Evolutionary conservation across 2,113 vertebrate species (phyloP).

Genomic region (Sisor rabdophorus): DNA sequence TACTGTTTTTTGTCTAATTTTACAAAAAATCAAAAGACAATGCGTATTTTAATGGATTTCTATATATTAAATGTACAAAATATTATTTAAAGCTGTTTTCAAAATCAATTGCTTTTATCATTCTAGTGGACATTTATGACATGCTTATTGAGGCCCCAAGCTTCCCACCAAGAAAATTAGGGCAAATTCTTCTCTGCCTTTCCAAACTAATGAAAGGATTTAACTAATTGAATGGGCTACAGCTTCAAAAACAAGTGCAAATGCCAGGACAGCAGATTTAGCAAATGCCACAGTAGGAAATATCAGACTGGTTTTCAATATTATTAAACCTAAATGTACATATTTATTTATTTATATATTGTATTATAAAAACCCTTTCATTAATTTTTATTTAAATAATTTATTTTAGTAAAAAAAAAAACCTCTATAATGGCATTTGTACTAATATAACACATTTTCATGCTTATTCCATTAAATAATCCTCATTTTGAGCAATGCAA

Average conservation of each 20-base stretch:
- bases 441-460: neutral
- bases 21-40: too few relatives aligned
- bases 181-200: constrained; percentile 70
- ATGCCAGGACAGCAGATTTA: neutral
- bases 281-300: neutral
- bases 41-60: too few relatives aligned
- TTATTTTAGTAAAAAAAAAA: neutral
- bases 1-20: too few relatives aligned
- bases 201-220: constrained; percentile 61
- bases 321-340: neutral
- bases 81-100: too few relatives aligned
- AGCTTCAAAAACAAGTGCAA: constrained; percentile 46
- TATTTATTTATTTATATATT: neutral
- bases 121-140: constrained; percentile 59
- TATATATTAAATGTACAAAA: neutral
- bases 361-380: neutral
- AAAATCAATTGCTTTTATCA: constrained; percentile 49
- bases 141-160: constrained; percentile 69
- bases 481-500: neutral
- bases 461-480: neutral
- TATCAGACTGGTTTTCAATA: neutral
- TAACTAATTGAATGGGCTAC: constrained; percentile 65
- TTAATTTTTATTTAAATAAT: neutral
- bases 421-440: neutral
- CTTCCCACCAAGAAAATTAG: constrained; percentile 72